These are phyloP conservation scores for Eulithis prunata DNA, from an alignment of 2,888 invertebrate genomes.

Conservation along the genomic window DNA sequence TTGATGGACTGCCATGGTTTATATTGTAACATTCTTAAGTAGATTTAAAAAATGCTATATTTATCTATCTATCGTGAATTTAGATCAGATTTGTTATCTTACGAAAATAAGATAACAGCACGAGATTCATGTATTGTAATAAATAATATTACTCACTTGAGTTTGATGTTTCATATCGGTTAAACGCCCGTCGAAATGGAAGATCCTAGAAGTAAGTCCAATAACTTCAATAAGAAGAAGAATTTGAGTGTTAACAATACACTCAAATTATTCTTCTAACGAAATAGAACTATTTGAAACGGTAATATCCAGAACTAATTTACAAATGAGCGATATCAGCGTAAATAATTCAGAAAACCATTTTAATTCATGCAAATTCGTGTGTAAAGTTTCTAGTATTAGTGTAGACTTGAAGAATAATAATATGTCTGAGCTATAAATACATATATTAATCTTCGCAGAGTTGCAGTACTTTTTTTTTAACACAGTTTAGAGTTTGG, in stretches of 20 bases:
- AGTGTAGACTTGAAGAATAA: not conserved
- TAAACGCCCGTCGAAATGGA: constrained; percentile 34
- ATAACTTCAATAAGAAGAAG: too few species aligned
- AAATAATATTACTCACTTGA: constrained; percentile 25
- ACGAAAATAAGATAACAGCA: constrained; percentile 31
- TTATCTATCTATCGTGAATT: constrained; percentile 21
- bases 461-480: too few species aligned
- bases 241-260: not conserved
- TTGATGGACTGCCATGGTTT: too few species aligned
- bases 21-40: too few species aligned
- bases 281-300: not conserved
- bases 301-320: constrained; percentile 3
- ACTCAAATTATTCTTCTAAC: not conserved
- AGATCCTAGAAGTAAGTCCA: constrained; percentile 34
- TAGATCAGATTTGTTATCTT: constrained; percentile 43
- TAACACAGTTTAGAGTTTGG: too few species aligned
- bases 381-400: constrained; percentile 7
- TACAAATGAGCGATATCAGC: constrained; percentile 19
- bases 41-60: too few species aligned
- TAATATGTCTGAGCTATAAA: too few species aligned
- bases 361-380: constrained; percentile 14
- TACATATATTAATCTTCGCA: too few species aligned
- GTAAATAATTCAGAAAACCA: constrained; percentile 18
- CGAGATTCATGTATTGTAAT: not conserved
- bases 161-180: constrained; percentile 28